Evolutionary conservation across 1,140 invertebrate genomes (phyloP), one percentile per base, ranked within the genome.

Genomic region (Caenorhabditis tropicalis): DNA sequence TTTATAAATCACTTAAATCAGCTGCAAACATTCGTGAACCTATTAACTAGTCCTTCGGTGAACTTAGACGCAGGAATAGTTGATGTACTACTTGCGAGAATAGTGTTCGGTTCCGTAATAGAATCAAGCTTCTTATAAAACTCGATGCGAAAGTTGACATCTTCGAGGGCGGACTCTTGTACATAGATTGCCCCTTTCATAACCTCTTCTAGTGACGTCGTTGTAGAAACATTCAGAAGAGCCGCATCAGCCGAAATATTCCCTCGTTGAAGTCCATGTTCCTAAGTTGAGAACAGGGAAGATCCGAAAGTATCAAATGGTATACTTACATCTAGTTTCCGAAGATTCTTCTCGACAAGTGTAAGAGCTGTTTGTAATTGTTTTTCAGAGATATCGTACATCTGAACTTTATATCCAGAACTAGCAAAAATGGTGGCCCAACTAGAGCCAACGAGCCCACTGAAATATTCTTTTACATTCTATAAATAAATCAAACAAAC

Each of bases 361-460:
- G 7, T 39, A 27, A n/a, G 9, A 12, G 85, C 85, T 27, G 29
- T 46, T 16, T 33, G n/a, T 16, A 86, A 10, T 19, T 81, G 49
- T 9, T 70, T 43, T 31, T 86, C 74, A 29, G 31, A 56, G 9
- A 86, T 80, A 65, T 87, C 86, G 43, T 87, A 87, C 79, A 87
- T 51, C 31, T 56, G 82, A 24, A 86, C 86, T 29, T 48, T 1
- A 51, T 87, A 87, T 1, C 86, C 86, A 33, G 79, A 43, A 10
- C 56, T 65, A 19, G 82, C 60, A 79, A 87, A 87, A 7, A 87
- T 49, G 12, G 84, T 82, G 16, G 86, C 86, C 86, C 86, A 87
- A 21, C 79, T 65, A 1, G 80, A 80, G 3, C 86, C 86, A 1
- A 87, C 87, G 2, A 86, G 46, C 19, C 86, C 86, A 65, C 86